A percentile compares a stretch with the other conserved stretches of the same genome.
phyloP scores from a whole-genome alignment of 1,140 invertebrate genomes.

The Drosophila pallidifrons region DNA sequence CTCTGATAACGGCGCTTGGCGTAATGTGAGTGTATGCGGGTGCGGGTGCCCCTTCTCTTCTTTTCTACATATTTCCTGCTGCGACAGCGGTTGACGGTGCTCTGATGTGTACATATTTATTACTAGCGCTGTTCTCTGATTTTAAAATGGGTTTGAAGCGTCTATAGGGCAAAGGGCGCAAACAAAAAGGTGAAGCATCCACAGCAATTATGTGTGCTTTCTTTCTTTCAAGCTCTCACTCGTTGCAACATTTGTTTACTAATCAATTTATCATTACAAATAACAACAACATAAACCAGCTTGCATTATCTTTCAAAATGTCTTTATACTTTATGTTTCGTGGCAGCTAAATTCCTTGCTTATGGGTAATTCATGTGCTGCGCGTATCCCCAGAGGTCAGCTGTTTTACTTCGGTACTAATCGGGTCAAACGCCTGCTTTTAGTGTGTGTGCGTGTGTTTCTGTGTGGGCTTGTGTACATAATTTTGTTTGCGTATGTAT shows the following conservation, averaged over 20 bases:
- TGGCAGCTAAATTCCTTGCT: conserved; percentile 9
- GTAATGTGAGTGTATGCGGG: conserved; percentile 18
- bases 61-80: background rate
- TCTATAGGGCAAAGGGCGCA: conserved; percentile 22
- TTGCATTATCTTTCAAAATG: conserved; percentile 6
- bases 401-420: conserved; percentile 11
- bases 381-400: conserved; percentile 17
- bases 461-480: background rate
- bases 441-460: background rate
- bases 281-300: background rate
- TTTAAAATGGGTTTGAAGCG: background rate
- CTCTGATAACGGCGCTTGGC: conserved; percentile 48
- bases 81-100: conserved; percentile 19
- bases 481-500: background rate
- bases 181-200: conserved; percentile 7
- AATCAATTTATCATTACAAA: conserved; percentile 1
- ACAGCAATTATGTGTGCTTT: background rate
- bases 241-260: conserved; percentile 2
- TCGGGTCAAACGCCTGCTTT: background rate
- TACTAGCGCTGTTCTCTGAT: conserved; percentile 1
- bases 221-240: background rate
- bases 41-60: background rate
- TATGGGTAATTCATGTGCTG: background rate
- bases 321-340: background rate
- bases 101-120: conserved; percentile 7